Base-by-base conservation (phyloP, 2,113 vertebrate species). In the Verasper variegatus region DNA sequence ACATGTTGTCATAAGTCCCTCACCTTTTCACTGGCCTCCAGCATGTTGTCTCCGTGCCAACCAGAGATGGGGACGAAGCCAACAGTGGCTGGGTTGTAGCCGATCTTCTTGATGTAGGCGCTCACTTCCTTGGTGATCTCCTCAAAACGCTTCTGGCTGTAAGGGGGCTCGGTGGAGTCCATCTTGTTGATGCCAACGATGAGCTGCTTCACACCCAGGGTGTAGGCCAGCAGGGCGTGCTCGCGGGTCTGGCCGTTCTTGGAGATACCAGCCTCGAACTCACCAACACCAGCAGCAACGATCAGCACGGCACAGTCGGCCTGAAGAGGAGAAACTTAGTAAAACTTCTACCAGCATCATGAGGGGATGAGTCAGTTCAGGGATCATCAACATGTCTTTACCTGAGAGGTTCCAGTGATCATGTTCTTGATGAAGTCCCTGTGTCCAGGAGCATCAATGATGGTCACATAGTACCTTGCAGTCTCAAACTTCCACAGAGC, bases 351-450 rank as follows among this genome's bases (percentile, higher is more conserved):
- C 52, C n/a, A 42, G 11, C 40, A 12, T 13, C 10, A 42, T 2
- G 20, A 42, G 3, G 1, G 9, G 14, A 10, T 24, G 37, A 26
- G 21, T 47, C 61, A 9, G 4, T 8, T 42, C 5, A 20, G 23
- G 60, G 4, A 0, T 3, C 8, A 14, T 37, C 1, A 11, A 13
- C 12, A 8, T 12, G 5, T 56, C 2, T 26, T 68, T 85, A 94
- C 94, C 94, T 96, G 94, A 24, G 94, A 94, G 13, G 95, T 95
- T n/a, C 95, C 95, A 63, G 94, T 95, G 93, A 96, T 95, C 95
- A 95, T 95, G 92, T 96, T 96, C 92, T 96, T 96, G 93, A 96
- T 96, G 91, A 96, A 96, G 68, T 96, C 95, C 51, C 93, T 91
- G 91, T 95, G 95, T 79, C 95, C 94, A 4, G 94, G 95, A 47